These are phyloP conservation scores for Gorsachius goisagi DNA, from an alignment of 2,113 vertebrate species.

Conservation along the genomic window DNA sequence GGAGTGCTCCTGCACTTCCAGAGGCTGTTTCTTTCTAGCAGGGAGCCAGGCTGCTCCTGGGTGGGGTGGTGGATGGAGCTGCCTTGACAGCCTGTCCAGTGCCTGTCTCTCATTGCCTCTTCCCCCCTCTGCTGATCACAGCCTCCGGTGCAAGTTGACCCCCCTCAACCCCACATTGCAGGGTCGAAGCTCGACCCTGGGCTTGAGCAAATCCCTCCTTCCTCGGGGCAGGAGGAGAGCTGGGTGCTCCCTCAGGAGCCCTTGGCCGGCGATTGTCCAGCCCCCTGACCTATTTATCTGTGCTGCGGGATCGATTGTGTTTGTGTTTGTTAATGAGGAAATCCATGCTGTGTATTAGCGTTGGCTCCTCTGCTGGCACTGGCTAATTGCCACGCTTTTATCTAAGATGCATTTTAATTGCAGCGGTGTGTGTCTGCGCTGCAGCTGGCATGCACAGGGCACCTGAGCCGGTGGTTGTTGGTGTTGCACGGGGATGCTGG, in stretches of 20 bases:
- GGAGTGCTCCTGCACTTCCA: accelerated
- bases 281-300: conserved; percentile 44
- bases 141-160: not conserved
- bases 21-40: not conserved
- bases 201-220: not conserved
- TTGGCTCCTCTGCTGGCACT: not conserved
- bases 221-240: not conserved
- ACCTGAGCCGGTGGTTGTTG: accelerated
- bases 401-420: conserved; percentile 41
- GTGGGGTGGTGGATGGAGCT: not conserved
- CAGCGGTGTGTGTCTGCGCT: not conserved
- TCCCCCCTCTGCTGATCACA: not conserved
- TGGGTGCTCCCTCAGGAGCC: not conserved
- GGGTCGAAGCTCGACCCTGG: not conserved
- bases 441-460: accelerated
- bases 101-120: not conserved
- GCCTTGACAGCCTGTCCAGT: not conserved
- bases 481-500: not conserved
- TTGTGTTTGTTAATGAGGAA: conserved; percentile 76
- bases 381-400: conserved; percentile 37
- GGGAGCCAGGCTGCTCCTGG: not conserved
- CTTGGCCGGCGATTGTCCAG: not conserved
- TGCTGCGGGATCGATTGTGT: conserved; percentile 65
- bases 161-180: not conserved
- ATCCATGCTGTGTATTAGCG: conserved; percentile 67